A percentile compares a stretch with the other conserved stretches of the same genome.
phyloP scores from a whole-genome alignment of 1,140 invertebrate species.

The Hyles euphorbiae region DNA sequence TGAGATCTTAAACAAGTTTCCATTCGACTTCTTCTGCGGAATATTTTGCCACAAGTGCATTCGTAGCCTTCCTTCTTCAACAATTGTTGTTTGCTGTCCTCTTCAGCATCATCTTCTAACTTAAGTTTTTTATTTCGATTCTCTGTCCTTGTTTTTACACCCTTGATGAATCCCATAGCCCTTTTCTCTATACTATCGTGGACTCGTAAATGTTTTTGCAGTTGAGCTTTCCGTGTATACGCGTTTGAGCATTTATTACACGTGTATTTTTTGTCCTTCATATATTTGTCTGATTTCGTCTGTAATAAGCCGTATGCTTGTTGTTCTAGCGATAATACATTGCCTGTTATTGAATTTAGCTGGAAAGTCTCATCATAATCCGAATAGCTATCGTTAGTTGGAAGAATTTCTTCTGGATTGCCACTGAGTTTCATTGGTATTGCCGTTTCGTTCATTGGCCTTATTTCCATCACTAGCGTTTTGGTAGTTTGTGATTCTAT shows the following conservation, averaged over 20 bases:
- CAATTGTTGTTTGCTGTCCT: slow-evolving; percentile 16
- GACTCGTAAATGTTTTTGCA: slow-evolving; percentile 42
- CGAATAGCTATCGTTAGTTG: slow-evolving; percentile 33
- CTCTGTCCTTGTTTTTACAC: slow-evolving; percentile 40
- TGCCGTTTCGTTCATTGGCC: slow-evolving; percentile 37
- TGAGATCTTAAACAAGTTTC: slow-evolving; percentile 59
- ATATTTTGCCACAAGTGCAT: slow-evolving; percentile 58
- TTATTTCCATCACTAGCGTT: slow-evolving; percentile 62
- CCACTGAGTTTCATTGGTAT: slow-evolving; percentile 33
- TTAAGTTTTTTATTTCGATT: slow-evolving; percentile 29
- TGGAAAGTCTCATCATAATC: slow-evolving; percentile 49
- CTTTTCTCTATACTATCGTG: slow-evolving; percentile 51
- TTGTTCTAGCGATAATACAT: slow-evolving; percentile 58
- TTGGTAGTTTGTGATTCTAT: slow-evolving; percentile 51
- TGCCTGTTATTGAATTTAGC: slow-evolving; percentile 64
- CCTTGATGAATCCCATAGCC: slow-evolving; percentile 41
- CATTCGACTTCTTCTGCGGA: slow-evolving; percentile 51
- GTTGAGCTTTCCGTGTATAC: slow-evolving; percentile 21
- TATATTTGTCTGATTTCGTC: slow-evolving; percentile 32
- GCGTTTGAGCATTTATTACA: slow-evolving; percentile 55
- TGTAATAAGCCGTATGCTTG: slow-evolving; percentile 58
- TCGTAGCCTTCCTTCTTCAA: slow-evolving; percentile 52
- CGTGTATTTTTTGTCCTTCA: slow-evolving; percentile 11
- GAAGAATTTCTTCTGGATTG: slow-evolving; percentile 58
- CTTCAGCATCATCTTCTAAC: slow-evolving; percentile 18